Conservation (phyloP, 1,140 invertebrate species). For the Polypedilum vanderplanki region DNA sequence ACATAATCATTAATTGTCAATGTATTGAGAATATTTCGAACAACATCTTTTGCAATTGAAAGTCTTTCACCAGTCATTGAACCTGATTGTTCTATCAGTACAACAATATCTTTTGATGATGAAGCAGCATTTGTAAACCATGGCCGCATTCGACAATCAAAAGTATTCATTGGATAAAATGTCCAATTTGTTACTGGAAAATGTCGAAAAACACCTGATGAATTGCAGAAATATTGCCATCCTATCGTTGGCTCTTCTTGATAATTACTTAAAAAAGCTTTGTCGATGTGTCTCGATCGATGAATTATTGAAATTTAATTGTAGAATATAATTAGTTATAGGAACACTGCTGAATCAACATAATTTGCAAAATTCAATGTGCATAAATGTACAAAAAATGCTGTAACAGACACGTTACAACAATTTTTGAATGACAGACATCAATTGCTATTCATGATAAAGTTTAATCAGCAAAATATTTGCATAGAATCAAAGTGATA, state of each 20-base stretch:
- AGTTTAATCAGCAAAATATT: too few species aligned
- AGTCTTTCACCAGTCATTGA: constrained; percentile 82
- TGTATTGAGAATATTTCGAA: constrained; percentile 78
- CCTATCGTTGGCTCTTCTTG: constrained; percentile 63
- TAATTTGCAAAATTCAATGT: too few species aligned
- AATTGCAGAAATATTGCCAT: constrained; percentile 82
- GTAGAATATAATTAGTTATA: too few species aligned
- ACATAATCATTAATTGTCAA: constrained; percentile 86
- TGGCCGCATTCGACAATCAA: constrained; percentile 62
- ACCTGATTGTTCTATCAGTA: constrained; percentile 76
- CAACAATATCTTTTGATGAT: constrained; percentile 79
- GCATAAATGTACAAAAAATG: too few species aligned
- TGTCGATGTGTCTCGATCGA: constrained; percentile 58
- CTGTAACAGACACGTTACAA: too few species aligned
- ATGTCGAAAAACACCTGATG: constrained; percentile 71
- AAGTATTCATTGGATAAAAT: constrained; percentile 55
- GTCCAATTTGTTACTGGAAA: constrained; percentile 41
- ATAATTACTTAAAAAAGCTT: constrained; percentile 64
- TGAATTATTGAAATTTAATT: too few species aligned
- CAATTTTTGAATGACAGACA: too few species aligned
- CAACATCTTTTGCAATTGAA: constrained; percentile 77
- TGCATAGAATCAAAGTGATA: too few species aligned
- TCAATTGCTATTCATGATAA: too few species aligned
- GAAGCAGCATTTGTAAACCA: constrained; percentile 84
- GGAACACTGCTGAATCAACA: too few species aligned